Base-by-base conservation (phyloP, 2,113 vertebrate genomes). In the Geococcyx californianus region DNA sequence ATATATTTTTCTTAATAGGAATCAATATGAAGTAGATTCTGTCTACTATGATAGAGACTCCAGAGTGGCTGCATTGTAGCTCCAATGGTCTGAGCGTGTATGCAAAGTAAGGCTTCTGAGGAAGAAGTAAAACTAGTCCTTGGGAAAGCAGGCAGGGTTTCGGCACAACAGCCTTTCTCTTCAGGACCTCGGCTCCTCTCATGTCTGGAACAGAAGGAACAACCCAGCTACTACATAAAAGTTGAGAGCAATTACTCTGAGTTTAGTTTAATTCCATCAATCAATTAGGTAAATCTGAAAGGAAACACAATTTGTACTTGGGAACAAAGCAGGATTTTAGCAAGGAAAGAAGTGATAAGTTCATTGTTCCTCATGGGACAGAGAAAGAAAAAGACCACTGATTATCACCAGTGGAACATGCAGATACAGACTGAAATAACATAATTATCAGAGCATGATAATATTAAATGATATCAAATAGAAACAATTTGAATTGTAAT, bases 201-300 rank as follows among this genome's bases (percentile, higher is more conserved):
- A 86, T 82, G 25, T 68, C 78, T 66, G 45, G 85, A 96, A 93
- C 33, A 95, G 90, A 88, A 88, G 40, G 64, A 77, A 66, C 42
- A 88, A 51, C 44, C 14, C 64, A 36, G 72, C 29, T 77, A 42
- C 88, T 93, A 74, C 92, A 77, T 63, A 93, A 90, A 86, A 76
- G 47, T 12, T 90, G 92, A 83, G 63, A 88, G 79, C 45, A 90
- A 88, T 84, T 92, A 16, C 54, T 80, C 86, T 55, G 38, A 86
- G 68, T 90, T 94, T 62, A 88, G 72, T 85, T 84, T 90, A 84
- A 90, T 95, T 90, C 83, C 72, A 95, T 89, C 90, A 75, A 89
- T 90, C 88, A 93, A 70, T 90, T 89, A 94, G 59, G 89, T 29
- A 92, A 94, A 95, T 84, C 68, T 74, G 47, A 92, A 90, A 92